Evolutionary conservation across 2,113 vertebrate species (phyloP), one percentile per base, ranked within the genome.

Genomic region (Rhinoptilus africanus): DNA sequence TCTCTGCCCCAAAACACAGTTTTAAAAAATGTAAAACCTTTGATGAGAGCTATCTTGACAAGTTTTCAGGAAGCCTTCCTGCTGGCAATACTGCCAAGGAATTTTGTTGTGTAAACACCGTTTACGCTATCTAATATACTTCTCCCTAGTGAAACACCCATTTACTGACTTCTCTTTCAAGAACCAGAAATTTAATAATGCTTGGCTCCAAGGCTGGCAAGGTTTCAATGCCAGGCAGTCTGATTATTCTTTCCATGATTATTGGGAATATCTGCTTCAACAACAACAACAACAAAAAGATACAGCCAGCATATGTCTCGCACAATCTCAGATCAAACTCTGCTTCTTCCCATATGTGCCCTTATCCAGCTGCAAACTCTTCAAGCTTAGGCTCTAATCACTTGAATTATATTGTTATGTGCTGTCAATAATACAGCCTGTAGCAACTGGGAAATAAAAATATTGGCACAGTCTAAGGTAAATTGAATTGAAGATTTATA

Each of bases 311-410:
- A 41, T 89, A 78, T 57, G 68, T 81, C 34, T 81, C 50, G 53
- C 79, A 21, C 69, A 63, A 15, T 87, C 79, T 75, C 83, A 81
- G 68, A 66, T 43, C 39, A n/a, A 68, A 56, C 51, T 88, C 80
- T 32, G 48, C 68, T 92, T 78, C 85, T 92, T 89, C 92, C 77
- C 39, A 3, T 56, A 80, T 24, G 77, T 89, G 72, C 76, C 90
- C 83, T 92, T 86, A 86, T 27, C 79, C 88, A 96, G 95, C 79
- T 96, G 96, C 90, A 95, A 94, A 89, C 71, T 89, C 96, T 80
- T 84, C 76, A 59, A 86, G 88, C 60, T 86, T 80, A 96, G 75
- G 59, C 66, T 85, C 67, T 67, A 89, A 63, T 41, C 63, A 81
- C 92, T 85, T 84, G 48, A 86, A 92, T 86, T 73, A 43, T 32